Percentiles rank a stretch among this genome's conserved stretches.
phyloP scores from a whole-genome alignment of 2,888 invertebrate species.

The Plagodis pulveraria region DNA sequence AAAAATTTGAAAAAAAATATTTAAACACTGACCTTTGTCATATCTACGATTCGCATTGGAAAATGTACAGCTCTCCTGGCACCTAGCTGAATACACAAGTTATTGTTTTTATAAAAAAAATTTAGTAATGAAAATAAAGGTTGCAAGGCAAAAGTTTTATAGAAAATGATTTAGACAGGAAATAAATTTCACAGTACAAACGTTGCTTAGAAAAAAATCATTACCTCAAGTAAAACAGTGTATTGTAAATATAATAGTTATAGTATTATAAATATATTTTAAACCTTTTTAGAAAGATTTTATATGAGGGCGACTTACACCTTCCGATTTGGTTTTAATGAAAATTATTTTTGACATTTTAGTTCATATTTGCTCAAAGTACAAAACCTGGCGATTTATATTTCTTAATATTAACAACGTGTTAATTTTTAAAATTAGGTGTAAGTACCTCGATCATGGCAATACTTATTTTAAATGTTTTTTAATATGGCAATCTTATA shows the following conservation, averaged over 20 bases:
- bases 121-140: too few species aligned
- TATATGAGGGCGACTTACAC: constrained; percentile 67
- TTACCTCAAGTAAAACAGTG: constrained; percentile 78
- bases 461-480: constrained; percentile 55
- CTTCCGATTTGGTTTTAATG: constrained; percentile 39
- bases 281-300: constrained; percentile 58
- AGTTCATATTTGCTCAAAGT: constrained; percentile 38
- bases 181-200: constrained; percentile 44
- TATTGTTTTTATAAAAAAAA: too few species aligned
- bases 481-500: constrained; percentile 60
- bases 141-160: constrained; percentile 16
- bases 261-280: constrained; percentile 52
- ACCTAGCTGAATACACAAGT: too few species aligned
- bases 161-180: constrained; percentile 30
- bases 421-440: constrained; percentile 33
- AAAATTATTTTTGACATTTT: constrained; percentile 16
- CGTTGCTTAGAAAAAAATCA: constrained; percentile 33
- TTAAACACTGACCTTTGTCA: too few species aligned
- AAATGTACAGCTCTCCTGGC: too few species aligned
- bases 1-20: too few species aligned
- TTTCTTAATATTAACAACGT: constrained; percentile 26
- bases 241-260: constrained; percentile 71
- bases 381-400: constrained; percentile 30
- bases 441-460: constrained; percentile 58
- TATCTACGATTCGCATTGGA: too few species aligned